phyloP scores from a whole-genome alignment of 2,888 invertebrate genomes.

The Limenitis arthemis region DNA sequence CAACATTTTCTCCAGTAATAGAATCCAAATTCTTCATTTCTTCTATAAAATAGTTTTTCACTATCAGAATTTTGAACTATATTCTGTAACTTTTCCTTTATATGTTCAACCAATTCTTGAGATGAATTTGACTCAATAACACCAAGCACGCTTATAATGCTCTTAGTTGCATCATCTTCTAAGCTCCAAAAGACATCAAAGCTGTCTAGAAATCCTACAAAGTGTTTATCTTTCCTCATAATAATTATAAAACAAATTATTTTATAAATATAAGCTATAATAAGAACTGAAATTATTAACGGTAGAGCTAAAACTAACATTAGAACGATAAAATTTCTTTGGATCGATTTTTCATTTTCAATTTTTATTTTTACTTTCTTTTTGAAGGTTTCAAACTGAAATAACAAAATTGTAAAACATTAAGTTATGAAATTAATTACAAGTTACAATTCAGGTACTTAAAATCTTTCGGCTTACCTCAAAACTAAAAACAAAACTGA shows the following conservation, averaged over 20 bases:
- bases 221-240: slow-evolving; percentile 41
- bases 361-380: slow-evolving; percentile 22
- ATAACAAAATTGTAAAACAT: background rate
- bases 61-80: slow-evolving; percentile 29
- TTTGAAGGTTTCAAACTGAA: slow-evolving; percentile 26
- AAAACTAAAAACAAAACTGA: slow-evolving; percentile 26
- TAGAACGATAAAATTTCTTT: slow-evolving; percentile 23
- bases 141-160: slow-evolving; percentile 62
- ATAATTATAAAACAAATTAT: slow-evolving; percentile 38
- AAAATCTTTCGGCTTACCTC: slow-evolving; percentile 22
- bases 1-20: slow-evolving; percentile 60
- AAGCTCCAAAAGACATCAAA: slow-evolving; percentile 69
- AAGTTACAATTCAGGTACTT: background rate
- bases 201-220: slow-evolving; percentile 60
- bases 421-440: background rate
- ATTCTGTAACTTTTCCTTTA: slow-evolving; percentile 36
- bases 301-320: slow-evolving; percentile 33
- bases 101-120: slow-evolving; percentile 30
- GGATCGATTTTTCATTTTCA: slow-evolving; percentile 7
- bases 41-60: slow-evolving; percentile 56
- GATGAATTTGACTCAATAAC: slow-evolving; percentile 49
- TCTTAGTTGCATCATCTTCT: slow-evolving; percentile 55
- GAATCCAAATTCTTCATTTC: slow-evolving; percentile 60
- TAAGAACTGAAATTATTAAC: slow-evolving; percentile 28
- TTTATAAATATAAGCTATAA: slow-evolving; percentile 37